A percentile compares a stretch with the other conserved stretches of the same genome.
phyloP scores from a whole-genome alignment of 2,113 vertebrate species.

The Campylomormyrus numenius region DNA sequence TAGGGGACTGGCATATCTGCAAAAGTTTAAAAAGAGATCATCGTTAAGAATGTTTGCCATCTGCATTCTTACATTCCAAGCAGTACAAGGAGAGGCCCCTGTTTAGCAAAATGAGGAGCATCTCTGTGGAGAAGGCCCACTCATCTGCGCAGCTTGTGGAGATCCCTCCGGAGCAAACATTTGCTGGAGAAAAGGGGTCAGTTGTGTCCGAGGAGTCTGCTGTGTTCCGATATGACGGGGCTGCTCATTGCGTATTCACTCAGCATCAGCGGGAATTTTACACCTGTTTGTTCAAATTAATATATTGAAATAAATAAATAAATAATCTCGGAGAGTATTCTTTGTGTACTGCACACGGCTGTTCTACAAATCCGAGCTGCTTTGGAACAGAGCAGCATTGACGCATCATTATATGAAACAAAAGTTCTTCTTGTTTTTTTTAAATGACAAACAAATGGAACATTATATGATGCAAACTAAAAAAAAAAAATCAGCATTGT shows the following conservation, averaged over 20 bases:
- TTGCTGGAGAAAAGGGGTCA: not conserved
- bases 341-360: not conserved
- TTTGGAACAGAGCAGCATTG: not conserved
- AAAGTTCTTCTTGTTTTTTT: not conserved
- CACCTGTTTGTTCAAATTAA: constrained; percentile 16
- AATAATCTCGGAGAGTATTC: not conserved
- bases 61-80: not conserved
- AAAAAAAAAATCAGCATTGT: not conserved
- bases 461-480: not conserved
- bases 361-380: not conserved
- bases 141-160: not conserved
- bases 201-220: not conserved
- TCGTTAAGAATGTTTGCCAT: not conserved
- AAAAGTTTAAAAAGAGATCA: not conserved
- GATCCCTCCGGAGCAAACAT: not conserved
- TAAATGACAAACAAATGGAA: not conserved
- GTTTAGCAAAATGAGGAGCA: not conserved
- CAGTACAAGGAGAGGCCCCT: not conserved
- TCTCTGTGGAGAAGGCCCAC: not conserved
- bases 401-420: not conserved
- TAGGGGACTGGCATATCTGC: not conserved
- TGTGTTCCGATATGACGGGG: not conserved
- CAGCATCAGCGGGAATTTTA: not conserved
- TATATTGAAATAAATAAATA: not conserved
- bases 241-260: not conserved